Conservation (phyloP, 2,797 vertebrate species). For the Eremophila alpestris region DNA sequence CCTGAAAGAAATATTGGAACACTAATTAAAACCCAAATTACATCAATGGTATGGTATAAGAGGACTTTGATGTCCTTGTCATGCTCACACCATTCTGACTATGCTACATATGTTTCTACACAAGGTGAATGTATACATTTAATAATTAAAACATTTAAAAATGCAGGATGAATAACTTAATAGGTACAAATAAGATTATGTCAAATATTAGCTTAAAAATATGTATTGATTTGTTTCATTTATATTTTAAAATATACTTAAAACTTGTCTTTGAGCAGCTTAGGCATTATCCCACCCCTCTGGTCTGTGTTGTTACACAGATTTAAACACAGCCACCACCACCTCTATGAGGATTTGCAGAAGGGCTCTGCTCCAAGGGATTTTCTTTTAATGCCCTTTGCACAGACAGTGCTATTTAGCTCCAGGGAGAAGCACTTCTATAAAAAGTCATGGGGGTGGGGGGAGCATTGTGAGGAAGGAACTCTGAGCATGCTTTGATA, state of each 20-base stretch:
- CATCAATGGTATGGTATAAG: neutral
- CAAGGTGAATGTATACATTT: fast-evolving
- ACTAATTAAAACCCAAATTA: neutral
- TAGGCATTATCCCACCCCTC: neutral
- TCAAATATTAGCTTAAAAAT: neutral
- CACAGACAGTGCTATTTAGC: neutral
- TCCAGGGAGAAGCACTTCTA: neutral
- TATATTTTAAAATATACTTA: neutral
- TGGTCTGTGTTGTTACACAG: neutral
- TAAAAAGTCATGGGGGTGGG: neutral
- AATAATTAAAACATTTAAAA: neutral
- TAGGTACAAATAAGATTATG: neutral
- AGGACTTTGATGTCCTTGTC: neutral
- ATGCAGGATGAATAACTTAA: neutral
- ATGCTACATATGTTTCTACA: neutral
- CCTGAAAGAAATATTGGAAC: neutral
- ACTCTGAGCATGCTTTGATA: neutral
- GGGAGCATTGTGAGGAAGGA: neutral
- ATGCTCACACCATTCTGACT: neutral
- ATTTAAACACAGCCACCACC: neutral
- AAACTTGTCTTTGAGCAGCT: neutral
- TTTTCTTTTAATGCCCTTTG: neutral
- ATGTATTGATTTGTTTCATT: neutral
- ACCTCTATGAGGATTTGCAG: neutral
- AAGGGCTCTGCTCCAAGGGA: neutral